These are phyloP conservation scores for Microcebus jonahi DNA, from an alignment of 2,113 vertebrate species.

Conservation along the genomic window DNA sequence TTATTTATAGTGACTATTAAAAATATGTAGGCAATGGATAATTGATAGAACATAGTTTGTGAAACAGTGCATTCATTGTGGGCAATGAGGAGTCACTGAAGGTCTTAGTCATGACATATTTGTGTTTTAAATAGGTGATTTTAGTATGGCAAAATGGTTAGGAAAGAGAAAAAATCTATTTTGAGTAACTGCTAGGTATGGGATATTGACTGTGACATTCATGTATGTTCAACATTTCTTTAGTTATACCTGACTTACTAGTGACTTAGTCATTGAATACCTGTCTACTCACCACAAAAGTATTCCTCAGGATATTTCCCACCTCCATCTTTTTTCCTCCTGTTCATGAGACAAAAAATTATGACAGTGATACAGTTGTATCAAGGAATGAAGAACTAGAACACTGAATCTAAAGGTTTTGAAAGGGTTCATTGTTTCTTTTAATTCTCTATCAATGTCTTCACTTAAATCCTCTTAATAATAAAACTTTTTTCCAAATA, in stretches of 20 bases:
- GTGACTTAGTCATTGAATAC: background rate
- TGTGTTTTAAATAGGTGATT: background rate
- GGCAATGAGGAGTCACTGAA: background rate
- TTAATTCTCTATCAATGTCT: conserved; percentile 18
- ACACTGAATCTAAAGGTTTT: background rate
- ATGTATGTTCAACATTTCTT: background rate
- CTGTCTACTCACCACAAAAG: background rate
- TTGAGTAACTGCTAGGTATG: background rate
- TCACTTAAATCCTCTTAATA: conserved; percentile 49
- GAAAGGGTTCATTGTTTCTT: background rate
- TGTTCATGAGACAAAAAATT: background rate
- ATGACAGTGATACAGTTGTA: background rate
- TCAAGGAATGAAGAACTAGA: conserved; percentile 14
- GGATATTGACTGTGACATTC: background rate
- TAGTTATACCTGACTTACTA: background rate
- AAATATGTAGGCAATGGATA: background rate
- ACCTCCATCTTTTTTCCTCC: background rate
- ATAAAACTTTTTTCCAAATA: conserved; percentile 1
- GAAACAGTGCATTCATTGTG: background rate
- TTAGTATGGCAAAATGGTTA: background rate
- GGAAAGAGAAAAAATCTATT: conserved; percentile 6
- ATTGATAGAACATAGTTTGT: background rate
- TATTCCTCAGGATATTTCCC: background rate
- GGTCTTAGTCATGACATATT: background rate
- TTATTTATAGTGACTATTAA: background rate